Conservation (phyloP, 53 echinoderm and acorn worm species). For the Luidia sarsii region DNA sequence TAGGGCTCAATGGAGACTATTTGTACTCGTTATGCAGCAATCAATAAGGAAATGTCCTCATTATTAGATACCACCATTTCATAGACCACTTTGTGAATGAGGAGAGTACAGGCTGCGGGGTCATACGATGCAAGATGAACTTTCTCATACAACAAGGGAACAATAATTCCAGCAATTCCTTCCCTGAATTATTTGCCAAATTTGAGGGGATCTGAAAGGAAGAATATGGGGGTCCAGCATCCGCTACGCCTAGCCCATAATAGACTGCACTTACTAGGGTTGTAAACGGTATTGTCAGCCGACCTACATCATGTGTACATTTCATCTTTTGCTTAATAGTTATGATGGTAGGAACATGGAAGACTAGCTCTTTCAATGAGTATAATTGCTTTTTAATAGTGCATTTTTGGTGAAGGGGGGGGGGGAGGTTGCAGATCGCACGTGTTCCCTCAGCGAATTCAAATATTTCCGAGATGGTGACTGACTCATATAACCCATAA, state of each 20-base stretch:
- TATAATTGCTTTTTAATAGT: constrained; percentile 47
- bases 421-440: not conserved
- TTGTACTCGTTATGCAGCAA: not conserved
- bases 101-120: constrained; percentile 19
- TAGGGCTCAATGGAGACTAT: not conserved
- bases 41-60: constrained; percentile 26
- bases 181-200: constrained; percentile 37
- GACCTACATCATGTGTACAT: constrained; percentile 42
- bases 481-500: too few species aligned
- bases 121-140: constrained; percentile 4
- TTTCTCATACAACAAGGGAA: constrained; percentile 17
- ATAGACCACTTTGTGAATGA: not conserved
- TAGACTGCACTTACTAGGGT: constrained; percentile 36
- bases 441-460: too few species aligned
- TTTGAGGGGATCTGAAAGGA: not conserved
- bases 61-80: constrained; percentile 29
- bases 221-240: not conserved
- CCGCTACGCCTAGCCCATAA: constrained; percentile 14
- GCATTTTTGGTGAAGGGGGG: not conserved
- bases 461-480: constrained; percentile 8
- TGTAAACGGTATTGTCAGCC: constrained; percentile 12
- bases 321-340: constrained; percentile 12
- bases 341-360: constrained; percentile 10
- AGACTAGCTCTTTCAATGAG: not conserved
- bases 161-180: constrained; percentile 15